Conservation (phyloP, 1,140 invertebrate species). For the Phthorimaea operculella region DNA sequence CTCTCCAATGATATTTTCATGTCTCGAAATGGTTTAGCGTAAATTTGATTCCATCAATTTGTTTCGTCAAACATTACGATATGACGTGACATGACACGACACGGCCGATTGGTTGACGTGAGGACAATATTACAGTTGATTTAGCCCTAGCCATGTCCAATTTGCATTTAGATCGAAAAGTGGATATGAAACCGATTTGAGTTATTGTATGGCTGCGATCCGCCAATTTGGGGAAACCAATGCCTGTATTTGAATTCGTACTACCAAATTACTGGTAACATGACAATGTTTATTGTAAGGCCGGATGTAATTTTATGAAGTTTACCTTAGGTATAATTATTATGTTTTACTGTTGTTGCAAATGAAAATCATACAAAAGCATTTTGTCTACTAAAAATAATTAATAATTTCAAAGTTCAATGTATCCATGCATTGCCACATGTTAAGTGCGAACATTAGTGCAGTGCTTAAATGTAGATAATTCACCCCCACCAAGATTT, state of each 20-base stretch:
- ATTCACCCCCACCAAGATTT: background rate
- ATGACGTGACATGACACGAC: slow-evolving; percentile 14
- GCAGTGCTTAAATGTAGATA: no score
- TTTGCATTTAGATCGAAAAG: slow-evolving; percentile 31
- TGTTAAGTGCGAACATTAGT: no score
- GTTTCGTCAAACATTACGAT: background rate
- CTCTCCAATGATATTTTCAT: background rate
- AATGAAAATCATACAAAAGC: no score
- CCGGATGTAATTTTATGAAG: no score
- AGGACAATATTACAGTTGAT: slow-evolving; percentile 17
- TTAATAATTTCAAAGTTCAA: no score
- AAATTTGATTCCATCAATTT: background rate
- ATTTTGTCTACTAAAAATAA: no score
- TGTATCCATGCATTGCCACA: no score
- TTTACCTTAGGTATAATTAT: no score
- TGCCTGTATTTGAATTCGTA: no score
- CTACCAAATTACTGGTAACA: no score
- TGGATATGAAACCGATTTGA: slow-evolving; percentile 1
- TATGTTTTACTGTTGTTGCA: no score
- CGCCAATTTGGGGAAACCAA: background rate
- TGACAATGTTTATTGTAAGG: no score
- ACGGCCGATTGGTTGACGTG: slow-evolving; percentile 10
- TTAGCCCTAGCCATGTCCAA: slow-evolving; percentile 5
- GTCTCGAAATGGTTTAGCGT: background rate
- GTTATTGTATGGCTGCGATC: background rate